Base-by-base conservation (phyloP, 37 sponge, comb jelly and placozoan genomes). In the Haliclona indistincta region DNA sequence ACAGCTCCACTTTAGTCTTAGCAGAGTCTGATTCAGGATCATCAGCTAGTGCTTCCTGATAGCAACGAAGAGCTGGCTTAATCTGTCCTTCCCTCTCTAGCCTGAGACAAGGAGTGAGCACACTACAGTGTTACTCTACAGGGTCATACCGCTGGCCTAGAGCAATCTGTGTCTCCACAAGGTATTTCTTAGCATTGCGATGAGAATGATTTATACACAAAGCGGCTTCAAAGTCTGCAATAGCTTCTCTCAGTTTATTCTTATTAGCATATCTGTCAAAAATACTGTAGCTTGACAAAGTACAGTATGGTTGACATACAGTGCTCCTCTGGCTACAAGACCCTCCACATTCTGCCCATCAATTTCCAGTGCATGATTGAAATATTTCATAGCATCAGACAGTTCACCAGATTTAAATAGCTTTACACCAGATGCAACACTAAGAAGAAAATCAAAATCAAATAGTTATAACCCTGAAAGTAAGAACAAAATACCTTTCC, bases 281-380 rank as follows among this genome's bases (percentile, higher is more conserved):
- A 61, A 64, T 13, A 63, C 10, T 7, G n/a, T 30, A 54, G 53
- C 54, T 6, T 64, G 10, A 52, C 23, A 56, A 29, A 34, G 4
- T 11, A 17, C 54, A 23, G 17, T 23, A 67, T 22, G 42, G 38
- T 3, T 11, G 20, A 67, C 83, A 74, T 34, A 92, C 89, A 88
- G 77, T 51, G 93, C 93, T 53, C 93, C 93, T 41, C 89, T 73
- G 5, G 93, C 93, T 33, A 92, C 93, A 2, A 86, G 58, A 33
- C 83, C 89, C 43, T 92, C 93, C 64, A 88, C 93, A 45, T 92
- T 92, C 34, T 49, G 17, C 0, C 72, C 45, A 49, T 92, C 89
- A 30, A 92, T 87, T 10, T 88, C 77, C 63, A 92, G 64, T 15
- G 89, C 93, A 68, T 88, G 88, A 44, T 92, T 44, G 38, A 87